Evolutionary conservation across 2,888 invertebrate genomes (phyloP).

Genomic region (Drosophila maculinotata): DNA sequence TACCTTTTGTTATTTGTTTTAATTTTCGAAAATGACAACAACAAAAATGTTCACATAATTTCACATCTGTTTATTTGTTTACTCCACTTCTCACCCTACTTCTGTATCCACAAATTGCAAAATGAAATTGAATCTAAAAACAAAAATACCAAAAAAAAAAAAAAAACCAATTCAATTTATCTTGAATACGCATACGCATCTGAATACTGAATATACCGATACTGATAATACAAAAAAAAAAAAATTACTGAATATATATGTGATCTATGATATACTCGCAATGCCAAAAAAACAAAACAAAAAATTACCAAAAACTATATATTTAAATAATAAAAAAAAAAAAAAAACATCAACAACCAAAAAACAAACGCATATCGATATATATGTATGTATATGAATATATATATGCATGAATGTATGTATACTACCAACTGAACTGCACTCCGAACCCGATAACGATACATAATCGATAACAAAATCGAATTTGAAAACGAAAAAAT

Average conservation of each 20-base stretch:
- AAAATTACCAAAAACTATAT: constrained; percentile 22
- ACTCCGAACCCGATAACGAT: constrained; percentile 22
- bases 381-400: constrained; percentile 29
- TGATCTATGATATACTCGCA: constrained; percentile 53
- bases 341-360: constrained; percentile 29
- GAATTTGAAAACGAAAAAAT: constrained; percentile 21
- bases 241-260: constrained; percentile 30
- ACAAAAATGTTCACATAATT: constrained; percentile 83
- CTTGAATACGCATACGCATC: constrained; percentile 47
- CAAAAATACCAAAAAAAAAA: constrained; percentile 31
- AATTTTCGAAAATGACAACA: constrained; percentile 54
- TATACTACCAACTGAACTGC: constrained; percentile 50
- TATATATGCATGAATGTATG: constrained; percentile 22
- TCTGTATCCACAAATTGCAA: constrained; percentile 82
- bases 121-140: constrained; percentile 54
- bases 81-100: constrained; percentile 84
- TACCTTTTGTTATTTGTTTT: constrained; percentile 61
- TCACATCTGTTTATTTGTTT: constrained; percentile 85
- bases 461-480: constrained; percentile 22
- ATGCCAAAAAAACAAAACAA: constrained; percentile 39
- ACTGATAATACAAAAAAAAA: constrained; percentile 30
- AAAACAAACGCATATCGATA: constrained; percentile 39
- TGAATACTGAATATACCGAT: constrained; percentile 60
- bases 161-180: constrained; percentile 26
- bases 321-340: constrained; percentile 34